Evolutionary conservation across 1,140 invertebrate species (phyloP).

Genomic region (Neodiprion virginianus): DNA sequence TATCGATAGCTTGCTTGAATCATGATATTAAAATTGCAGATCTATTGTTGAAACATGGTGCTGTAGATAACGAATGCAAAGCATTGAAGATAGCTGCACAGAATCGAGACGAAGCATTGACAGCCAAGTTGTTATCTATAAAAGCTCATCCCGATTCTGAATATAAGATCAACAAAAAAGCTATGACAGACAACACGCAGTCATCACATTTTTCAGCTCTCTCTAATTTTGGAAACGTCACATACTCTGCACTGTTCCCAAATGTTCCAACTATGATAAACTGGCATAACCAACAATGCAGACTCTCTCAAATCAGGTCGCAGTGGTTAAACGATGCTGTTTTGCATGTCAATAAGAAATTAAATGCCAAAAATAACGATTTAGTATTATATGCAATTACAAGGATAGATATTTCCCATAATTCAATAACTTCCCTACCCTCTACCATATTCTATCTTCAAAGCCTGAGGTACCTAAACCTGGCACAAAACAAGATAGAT

Average conservation of each 20-base stretch:
- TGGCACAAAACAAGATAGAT: conserved; percentile 88
- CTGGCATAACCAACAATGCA: conserved; percentile 88
- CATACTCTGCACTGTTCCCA: conserved; percentile 84
- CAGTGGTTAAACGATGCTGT: conserved; percentile 89
- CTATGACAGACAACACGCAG: conserved; percentile 73
- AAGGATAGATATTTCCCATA: conserved; percentile 91
- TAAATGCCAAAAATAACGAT: conserved; percentile 76
- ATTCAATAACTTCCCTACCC: conserved; percentile 83
- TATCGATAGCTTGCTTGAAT: conserved; percentile 63
- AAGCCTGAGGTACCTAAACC: conserved; percentile 77
- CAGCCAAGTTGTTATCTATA: conserved; percentile 77
- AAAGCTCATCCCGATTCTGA: conserved; percentile 86
- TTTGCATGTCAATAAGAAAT: conserved; percentile 81
- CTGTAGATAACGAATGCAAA: conserved; percentile 84
- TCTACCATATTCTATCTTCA: conserved; percentile 80
- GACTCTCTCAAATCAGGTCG: conserved; percentile 70
- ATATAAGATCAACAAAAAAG: conserved; percentile 87
- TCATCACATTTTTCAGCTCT: conserved; percentile 64
- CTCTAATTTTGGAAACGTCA: conserved; percentile 70
- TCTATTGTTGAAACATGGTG: conserved; percentile 84
- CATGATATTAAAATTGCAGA: conserved; percentile 68
- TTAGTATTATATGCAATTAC: conserved; percentile 89
- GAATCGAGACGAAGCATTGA: conserved; percentile 75
- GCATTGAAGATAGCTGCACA: conserved; percentile 77
- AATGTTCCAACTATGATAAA: conserved; percentile 90